Evolutionary conservation across 2,888 invertebrate species (phyloP).

Genomic region (Blomia tropicalis): DNA sequence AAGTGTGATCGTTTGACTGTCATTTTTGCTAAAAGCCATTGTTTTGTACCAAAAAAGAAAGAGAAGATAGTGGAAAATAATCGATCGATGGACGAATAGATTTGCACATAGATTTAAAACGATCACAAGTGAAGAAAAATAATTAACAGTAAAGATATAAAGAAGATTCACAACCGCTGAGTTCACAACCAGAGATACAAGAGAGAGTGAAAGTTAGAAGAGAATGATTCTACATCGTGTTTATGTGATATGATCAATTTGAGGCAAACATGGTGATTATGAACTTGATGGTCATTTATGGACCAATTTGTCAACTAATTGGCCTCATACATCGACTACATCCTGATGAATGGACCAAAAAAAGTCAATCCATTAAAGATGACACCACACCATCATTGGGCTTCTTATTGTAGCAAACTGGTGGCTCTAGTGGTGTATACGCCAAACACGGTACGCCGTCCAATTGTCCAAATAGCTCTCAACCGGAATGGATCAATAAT

Average conservation of each 20-base stretch:
- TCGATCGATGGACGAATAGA: too few species aligned
- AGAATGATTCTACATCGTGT: neutral
- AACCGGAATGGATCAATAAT: too few species aligned
- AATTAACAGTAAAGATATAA: neutral
- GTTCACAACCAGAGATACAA: constrained; percentile 1
- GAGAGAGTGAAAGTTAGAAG: too few species aligned
- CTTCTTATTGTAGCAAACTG: too few species aligned
- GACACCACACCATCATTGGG: neutral
- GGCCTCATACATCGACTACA: too few species aligned
- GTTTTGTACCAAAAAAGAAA: neutral
- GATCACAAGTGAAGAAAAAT: constrained; percentile 3
- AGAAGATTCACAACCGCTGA: constrained; percentile 4
- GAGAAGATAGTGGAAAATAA: too few species aligned
- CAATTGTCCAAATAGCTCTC: too few species aligned
- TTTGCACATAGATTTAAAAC: neutral
- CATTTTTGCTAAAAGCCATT: neutral
- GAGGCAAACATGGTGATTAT: constrained; percentile 1
- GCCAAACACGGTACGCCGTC: too few species aligned
- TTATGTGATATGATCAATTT: neutral
- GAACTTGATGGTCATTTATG: neutral
- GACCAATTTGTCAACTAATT: neutral
- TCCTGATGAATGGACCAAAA: too few species aligned
- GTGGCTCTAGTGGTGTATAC: too few species aligned
- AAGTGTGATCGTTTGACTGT: neutral
- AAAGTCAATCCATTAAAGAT: neutral